Conservation (phyloP, 2,113 vertebrate genomes). For the Pipra filicauda region DNA sequence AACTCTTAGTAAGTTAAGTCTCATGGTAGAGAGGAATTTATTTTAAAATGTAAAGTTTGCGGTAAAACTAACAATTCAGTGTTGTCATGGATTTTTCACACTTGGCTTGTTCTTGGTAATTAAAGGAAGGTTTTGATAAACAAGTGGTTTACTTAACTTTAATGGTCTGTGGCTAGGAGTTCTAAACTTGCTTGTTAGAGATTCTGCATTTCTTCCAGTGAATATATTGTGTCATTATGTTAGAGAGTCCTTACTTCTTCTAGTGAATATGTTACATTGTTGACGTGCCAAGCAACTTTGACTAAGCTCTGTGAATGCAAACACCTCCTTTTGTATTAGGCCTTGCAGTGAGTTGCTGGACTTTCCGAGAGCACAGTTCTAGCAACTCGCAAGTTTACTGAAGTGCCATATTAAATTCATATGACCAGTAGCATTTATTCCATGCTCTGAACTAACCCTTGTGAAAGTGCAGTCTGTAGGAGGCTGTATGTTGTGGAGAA, state of each 20-base stretch:
- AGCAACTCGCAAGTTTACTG: not conserved
- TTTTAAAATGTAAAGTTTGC: not conserved
- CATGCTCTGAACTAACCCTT: not conserved
- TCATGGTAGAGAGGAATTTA: not conserved
- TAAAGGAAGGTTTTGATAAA: conserved; percentile 21
- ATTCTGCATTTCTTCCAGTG: not conserved
- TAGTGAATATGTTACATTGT: not conserved
- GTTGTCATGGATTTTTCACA: conserved; percentile 8
- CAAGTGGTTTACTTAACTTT: conserved; percentile 19
- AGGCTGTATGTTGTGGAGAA: not conserved
- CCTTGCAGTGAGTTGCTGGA: not conserved
- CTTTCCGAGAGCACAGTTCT: not conserved
- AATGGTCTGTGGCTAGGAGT: not conserved
- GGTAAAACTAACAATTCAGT: not conserved
- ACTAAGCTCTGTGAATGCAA: not conserved
- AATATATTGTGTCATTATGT: not conserved
- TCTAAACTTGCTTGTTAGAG: not conserved
- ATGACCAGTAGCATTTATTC: not conserved
- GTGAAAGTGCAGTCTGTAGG: not conserved
- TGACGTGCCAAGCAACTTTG: not conserved
- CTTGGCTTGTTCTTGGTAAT: conserved; percentile 1
- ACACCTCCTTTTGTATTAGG: not conserved
- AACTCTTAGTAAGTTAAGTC: not conserved
- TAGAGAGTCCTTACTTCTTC: not conserved
- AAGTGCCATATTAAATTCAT: not conserved